Evolutionary conservation across 2,797 vertebrate genomes (phyloP).

Genomic region (Chrosomus eos): DNA sequence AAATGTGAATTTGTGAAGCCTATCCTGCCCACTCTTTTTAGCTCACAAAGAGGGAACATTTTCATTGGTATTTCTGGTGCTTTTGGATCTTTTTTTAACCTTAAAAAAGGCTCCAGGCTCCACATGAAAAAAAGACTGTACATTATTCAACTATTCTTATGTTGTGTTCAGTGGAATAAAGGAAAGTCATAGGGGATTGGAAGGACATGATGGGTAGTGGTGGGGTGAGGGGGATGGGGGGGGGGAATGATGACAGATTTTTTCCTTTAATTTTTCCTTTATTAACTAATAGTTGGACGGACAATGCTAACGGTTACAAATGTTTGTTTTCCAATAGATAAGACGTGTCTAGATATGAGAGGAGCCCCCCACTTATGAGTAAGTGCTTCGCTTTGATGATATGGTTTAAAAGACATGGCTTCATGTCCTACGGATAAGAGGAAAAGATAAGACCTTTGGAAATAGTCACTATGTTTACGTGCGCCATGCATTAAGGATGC

Average conservation of each 20-base stretch:
- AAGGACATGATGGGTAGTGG: not conserved
- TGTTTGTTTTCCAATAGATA: slow-evolving; percentile 46
- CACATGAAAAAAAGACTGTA: not conserved
- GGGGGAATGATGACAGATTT: not conserved
- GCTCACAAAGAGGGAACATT: not conserved
- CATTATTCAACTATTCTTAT: not conserved
- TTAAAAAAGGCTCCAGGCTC: not conserved
- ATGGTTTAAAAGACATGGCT: slow-evolving; percentile 49
- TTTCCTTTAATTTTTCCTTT: slow-evolving; percentile 5
- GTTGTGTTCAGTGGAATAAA: not conserved
- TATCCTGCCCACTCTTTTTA: no score
- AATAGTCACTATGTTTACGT: slow-evolving; percentile 38
- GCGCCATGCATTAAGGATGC: slow-evolving; percentile 46
- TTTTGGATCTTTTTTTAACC: not conserved
- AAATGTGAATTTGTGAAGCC: no score
- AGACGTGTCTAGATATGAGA: slow-evolving; percentile 27
- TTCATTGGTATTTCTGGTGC: not conserved
- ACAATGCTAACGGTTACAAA: slow-evolving; percentile 39
- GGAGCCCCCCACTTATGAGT: slow-evolving; percentile 25
- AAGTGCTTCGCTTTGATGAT: slow-evolving; percentile 56
- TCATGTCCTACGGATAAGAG: slow-evolving; percentile 50
- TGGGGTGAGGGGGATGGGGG: no score
- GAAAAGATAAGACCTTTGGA: slow-evolving; percentile 49
- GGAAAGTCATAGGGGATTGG: not conserved
- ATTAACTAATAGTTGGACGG: slow-evolving; percentile 6